Conservation (phyloP, 30 jellyfish, hydroid and myxozoan genomes). For the Turritopsis dohrnii region DNA sequence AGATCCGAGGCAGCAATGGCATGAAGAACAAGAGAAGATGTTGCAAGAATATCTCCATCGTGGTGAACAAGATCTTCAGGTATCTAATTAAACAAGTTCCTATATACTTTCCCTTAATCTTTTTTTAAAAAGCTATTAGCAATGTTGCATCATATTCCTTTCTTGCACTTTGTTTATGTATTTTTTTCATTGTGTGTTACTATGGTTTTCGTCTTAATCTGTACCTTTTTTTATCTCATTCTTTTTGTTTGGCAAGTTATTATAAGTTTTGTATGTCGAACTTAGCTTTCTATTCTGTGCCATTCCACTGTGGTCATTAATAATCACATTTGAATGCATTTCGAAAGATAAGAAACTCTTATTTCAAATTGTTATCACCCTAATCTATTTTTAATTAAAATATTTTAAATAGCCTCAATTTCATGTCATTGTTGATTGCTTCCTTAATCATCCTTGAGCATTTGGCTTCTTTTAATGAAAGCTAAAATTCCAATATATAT, state of each 20-base stretch:
- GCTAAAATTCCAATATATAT: not conserved
- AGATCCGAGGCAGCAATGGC: slow-evolving; percentile 96
- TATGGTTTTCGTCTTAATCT: not conserved
- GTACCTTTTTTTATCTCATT: not conserved
- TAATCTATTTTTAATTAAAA: not conserved
- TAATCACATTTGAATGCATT: not conserved
- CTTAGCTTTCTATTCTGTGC: not conserved
- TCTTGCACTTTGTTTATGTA: not conserved
- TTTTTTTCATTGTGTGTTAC: not conserved
- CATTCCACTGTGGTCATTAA: not conserved
- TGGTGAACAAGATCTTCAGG: slow-evolving; percentile 74
- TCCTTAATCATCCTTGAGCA: not conserved
- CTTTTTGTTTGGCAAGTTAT: not conserved
- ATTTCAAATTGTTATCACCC: not conserved
- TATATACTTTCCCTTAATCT: not conserved
- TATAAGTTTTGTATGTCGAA: not conserved
- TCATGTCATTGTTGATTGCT: not conserved
- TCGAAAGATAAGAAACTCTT: not conserved
- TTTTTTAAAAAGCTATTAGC: not conserved
- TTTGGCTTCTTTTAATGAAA: not conserved
- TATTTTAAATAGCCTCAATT: not conserved
- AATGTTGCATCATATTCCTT: not conserved
- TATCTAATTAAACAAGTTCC: slow-evolving; percentile 14
- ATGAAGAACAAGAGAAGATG: slow-evolving; percentile 91
- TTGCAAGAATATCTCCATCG: slow-evolving; percentile 72